These are phyloP conservation scores for Pararge aegeria DNA, from an alignment of 1,140 invertebrate species.

Conservation along the genomic window DNA sequence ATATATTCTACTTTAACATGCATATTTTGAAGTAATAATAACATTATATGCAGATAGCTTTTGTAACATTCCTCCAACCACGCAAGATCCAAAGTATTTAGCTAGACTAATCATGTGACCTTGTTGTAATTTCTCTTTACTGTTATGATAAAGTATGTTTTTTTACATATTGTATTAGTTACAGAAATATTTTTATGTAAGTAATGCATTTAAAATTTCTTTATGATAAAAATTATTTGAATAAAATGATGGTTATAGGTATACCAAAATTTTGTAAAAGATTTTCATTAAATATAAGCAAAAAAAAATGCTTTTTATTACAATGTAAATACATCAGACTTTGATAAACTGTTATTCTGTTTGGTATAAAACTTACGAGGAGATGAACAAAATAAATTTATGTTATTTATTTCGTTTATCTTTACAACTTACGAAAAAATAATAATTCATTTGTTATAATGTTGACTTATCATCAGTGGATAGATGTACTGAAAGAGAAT, in stretches of 20 bases:
- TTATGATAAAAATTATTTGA: conserved; percentile 50
- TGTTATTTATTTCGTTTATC: too few relatives aligned
- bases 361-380: too few relatives aligned
- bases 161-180: conserved; percentile 43
- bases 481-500: too few relatives aligned
- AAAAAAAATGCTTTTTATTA: conserved; percentile 31
- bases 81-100: conserved; percentile 22
- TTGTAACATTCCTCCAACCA: conserved; percentile 21
- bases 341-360: too few relatives aligned
- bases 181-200: conserved; percentile 53
- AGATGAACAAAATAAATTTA: too few relatives aligned
- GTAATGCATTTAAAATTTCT: conserved; percentile 59
- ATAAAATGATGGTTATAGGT: conserved; percentile 49
- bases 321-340: too few relatives aligned
- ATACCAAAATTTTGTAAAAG: conserved; percentile 71
- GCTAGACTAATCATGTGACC: conserved; percentile 21
- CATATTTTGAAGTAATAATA: neutral
- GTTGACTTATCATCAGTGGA: too few relatives aligned
- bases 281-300: conserved; percentile 66
- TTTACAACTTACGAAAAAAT: too few relatives aligned
- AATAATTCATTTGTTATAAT: too few relatives aligned
- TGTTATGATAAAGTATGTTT: conserved; percentile 34
- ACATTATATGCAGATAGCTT: conserved; percentile 3
- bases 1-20: neutral
- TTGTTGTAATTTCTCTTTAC: conserved; percentile 20